A percentile compares a stretch with the other conserved stretches of the same genome.
phyloP scores from a whole-genome alignment of 2,797 vertebrate genomes.

The Uromys caudimaculatus region DNA sequence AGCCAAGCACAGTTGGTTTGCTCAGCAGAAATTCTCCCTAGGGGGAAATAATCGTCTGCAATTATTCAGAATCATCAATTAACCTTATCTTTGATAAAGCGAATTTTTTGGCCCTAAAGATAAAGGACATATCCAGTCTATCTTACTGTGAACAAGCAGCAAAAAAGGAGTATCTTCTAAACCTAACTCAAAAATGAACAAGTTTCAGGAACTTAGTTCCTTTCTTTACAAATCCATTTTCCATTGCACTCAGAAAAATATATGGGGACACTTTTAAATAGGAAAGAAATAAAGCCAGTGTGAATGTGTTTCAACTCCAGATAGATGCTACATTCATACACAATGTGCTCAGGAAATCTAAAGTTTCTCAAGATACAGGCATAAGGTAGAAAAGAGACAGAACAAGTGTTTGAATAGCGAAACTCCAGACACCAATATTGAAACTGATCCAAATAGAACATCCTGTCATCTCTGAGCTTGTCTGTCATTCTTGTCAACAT shows the following conservation, averaged over 20 bases:
- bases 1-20: constrained; percentile 30
- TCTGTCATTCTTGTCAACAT: background rate
- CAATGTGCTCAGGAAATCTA: constrained; percentile 5
- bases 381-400: constrained; percentile 43
- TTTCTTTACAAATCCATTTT: constrained; percentile 10
- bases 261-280: background rate
- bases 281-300: background rate
- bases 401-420: constrained; percentile 38
- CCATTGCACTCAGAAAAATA: background rate
- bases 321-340: background rate
- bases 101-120: constrained; percentile 25
- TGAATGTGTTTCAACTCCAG: background rate
- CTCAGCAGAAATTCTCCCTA: constrained; percentile 21
- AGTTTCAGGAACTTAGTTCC: constrained; percentile 66
- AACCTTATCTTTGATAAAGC: constrained; percentile 52
- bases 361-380: background rate
- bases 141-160: constrained; percentile 57
- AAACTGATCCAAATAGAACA: constrained; percentile 36
- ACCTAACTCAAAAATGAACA: constrained; percentile 56
- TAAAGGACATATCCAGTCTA: constrained; percentile 59
- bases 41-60: background rate
- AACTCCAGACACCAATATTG: constrained; percentile 36
- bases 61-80: constrained; percentile 53
- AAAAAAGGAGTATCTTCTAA: constrained; percentile 67
- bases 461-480: background rate